Conservation (phyloP, 23 tunicate genomes). For the Halocynthia aurantium region DNA sequence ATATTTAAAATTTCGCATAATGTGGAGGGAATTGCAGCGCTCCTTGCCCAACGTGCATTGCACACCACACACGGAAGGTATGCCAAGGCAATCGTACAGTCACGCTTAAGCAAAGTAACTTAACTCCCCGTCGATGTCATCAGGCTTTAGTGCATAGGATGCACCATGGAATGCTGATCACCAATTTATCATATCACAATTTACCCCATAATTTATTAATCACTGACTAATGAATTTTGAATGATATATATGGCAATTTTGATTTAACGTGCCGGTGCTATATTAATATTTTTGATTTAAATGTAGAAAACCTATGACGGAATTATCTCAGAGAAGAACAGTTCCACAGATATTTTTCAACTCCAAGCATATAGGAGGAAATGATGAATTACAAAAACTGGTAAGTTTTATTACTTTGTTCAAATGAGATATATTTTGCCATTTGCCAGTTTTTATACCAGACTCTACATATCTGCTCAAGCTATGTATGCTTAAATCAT, state of each 20-base stretch:
- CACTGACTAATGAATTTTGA: not conserved
- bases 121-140: too few relatives aligned
- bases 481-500: not conserved
- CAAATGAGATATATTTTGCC: not conserved
- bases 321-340: constrained; percentile 30
- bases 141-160: too few relatives aligned
- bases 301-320: constrained; percentile 30
- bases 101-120: too few relatives aligned
- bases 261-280: not conserved
- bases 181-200: too few relatives aligned
- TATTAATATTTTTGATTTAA: not conserved
- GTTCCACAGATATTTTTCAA: constrained; percentile 93
- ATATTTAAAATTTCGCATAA: too few relatives aligned
- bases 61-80: too few relatives aligned
- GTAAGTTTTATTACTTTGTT: not conserved
- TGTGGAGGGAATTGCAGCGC: too few relatives aligned
- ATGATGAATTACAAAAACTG: constrained; percentile 64
- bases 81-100: too few relatives aligned
- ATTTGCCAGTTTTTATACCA: not conserved
- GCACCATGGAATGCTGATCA: too few relatives aligned
- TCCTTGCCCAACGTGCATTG: too few relatives aligned
- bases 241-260: not conserved
- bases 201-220: too few relatives aligned
- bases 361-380: constrained; percentile 79
- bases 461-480: not conserved